Evolutionary conservation across 2,113 vertebrate genomes (phyloP).

Genomic region (Ahaetulla prasina): DNA sequence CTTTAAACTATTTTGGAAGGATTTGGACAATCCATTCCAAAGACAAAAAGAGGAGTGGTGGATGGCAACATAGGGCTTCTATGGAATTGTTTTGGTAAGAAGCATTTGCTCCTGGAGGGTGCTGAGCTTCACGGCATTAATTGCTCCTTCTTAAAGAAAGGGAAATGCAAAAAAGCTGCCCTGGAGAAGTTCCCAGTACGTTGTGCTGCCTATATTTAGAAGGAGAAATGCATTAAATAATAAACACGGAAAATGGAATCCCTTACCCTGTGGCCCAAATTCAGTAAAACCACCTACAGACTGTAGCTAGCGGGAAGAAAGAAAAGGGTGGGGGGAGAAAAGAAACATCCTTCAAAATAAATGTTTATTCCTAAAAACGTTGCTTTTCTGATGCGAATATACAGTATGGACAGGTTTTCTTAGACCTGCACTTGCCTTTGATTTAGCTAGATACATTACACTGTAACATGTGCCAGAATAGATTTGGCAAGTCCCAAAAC

Average conservation of each 20-base stretch:
- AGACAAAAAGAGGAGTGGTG: neutral
- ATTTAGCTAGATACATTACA: neutral
- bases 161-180: neutral
- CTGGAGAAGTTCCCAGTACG: neutral
- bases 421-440: neutral
- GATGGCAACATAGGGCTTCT: neutral
- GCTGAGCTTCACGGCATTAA: neutral
- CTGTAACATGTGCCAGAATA: neutral
- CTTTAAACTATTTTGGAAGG: neutral
- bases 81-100: neutral
- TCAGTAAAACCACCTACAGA: neutral
- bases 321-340: fast-evolving
- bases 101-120: neutral
- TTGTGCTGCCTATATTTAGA: constrained; percentile 9
- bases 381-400: neutral
- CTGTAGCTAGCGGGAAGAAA: neutral
- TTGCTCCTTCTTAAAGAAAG: neutral
- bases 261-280: neutral
- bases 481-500: neutral
- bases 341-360: neutral
- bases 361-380: neutral
- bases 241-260: neutral
- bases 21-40: neutral
- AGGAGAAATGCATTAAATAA: constrained; percentile 14
- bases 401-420: neutral